Conservation (phyloP, 2,888 invertebrate species). For the Pollenia labialis region DNA sequence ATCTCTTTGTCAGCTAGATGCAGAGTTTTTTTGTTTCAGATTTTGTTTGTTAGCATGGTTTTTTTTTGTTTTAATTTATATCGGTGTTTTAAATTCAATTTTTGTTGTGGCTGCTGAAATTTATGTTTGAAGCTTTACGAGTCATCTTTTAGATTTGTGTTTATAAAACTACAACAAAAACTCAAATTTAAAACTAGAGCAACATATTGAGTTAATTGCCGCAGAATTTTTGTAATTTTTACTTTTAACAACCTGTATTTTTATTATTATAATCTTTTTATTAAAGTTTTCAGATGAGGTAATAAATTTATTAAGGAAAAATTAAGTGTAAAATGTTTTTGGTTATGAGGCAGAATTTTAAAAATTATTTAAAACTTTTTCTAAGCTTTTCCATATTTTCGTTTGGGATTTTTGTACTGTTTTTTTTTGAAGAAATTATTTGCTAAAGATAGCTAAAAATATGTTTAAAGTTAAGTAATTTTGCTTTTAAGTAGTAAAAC, state of each 20-base stretch:
- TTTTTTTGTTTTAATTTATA: background rate
- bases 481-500: conserved; percentile 65
- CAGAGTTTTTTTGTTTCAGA: background rate
- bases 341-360: background rate
- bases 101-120: conserved; percentile 13
- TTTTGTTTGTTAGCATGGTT: conserved; percentile 19
- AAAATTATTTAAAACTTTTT: too few species aligned
- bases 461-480: conserved; percentile 62
- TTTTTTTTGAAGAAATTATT: conserved; percentile 38
- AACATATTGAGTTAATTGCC: conserved; percentile 46
- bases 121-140: conserved; percentile 35
- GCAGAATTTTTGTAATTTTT: conserved; percentile 36
- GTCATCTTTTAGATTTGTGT: conserved; percentile 33
- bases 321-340: background rate
- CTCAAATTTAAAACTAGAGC: conserved; percentile 46
- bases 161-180: too few species aligned
- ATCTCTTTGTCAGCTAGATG: conserved; percentile 64
- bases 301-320: conserved; percentile 31
- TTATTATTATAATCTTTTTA: background rate
- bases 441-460: background rate
- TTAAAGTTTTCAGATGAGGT: conserved; percentile 22
- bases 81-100: conserved; percentile 15
- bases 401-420: background rate
- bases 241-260: background rate
- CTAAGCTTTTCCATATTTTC: background rate